Evolutionary conservation across 2,797 vertebrate species (phyloP).

Genomic region (Coregonus sp.): DNA sequence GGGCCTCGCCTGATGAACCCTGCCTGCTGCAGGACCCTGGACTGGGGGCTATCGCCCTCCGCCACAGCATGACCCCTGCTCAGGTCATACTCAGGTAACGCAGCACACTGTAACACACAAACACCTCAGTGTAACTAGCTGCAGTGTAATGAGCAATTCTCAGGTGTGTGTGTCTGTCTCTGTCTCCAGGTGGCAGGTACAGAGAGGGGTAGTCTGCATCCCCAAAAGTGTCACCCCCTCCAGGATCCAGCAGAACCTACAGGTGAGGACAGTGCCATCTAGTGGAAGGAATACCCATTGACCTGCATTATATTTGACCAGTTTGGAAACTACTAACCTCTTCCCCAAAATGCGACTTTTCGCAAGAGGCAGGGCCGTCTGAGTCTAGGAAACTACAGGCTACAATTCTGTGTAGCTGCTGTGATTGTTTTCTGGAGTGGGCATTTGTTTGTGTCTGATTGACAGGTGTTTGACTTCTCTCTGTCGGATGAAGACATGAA

Average conservation of each 20-base stretch:
- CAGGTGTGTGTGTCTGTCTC: neutral
- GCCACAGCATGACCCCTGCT: conserved; percentile 68
- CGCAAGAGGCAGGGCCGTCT: neutral
- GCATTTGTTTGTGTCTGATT: neutral
- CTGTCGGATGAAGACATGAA: conserved; percentile 68
- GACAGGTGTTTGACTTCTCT: conserved; percentile 70
- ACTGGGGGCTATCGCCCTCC: conserved; percentile 53
- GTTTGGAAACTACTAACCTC: neutral
- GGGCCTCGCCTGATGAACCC: conserved; percentile 70
- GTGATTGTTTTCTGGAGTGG: neutral
- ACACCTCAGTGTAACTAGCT: neutral
- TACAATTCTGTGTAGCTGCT: neutral
- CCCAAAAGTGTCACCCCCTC: conserved; percentile 76
- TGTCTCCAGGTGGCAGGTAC: conserved; percentile 72
- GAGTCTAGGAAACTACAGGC: too few species aligned
- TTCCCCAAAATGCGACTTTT: neutral
- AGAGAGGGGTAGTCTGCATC: conserved; percentile 72
- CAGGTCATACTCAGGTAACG: conserved; percentile 73
- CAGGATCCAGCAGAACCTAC: conserved; percentile 76
- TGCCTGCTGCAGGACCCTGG: conserved; percentile 68
- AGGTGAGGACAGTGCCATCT: conserved; percentile 25
- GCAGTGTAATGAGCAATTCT: neutral
- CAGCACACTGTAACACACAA: neutral
- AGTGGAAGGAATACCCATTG: neutral
- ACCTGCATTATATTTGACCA: neutral